Percentiles rank a stretch among this genome's conserved stretches.
These are phyloP conservation scores for Stenurella melanura DNA, from an alignment of 2,888 invertebrate genomes.

Conservation along the genomic window DNA sequence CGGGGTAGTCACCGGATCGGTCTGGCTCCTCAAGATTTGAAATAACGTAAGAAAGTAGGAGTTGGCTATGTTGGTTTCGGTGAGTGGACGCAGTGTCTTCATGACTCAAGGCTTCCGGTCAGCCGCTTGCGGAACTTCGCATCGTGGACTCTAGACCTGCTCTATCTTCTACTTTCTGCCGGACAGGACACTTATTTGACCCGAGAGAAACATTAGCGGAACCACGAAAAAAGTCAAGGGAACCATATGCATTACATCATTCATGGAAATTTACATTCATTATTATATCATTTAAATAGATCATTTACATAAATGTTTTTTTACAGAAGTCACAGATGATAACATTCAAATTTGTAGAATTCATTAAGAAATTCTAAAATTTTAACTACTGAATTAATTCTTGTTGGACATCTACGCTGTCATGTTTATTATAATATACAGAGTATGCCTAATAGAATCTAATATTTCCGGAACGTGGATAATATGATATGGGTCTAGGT, in stretches of 20 bases:
- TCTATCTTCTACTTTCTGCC: constrained; percentile 37
- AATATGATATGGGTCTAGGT: no score
- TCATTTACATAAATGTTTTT: constrained; percentile 14
- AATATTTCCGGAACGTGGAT: no score
- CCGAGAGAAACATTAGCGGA: constrained; percentile 50
- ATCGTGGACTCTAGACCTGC: constrained; percentile 38
- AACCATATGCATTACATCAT: constrained; percentile 34
- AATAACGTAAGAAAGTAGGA: constrained; percentile 30
- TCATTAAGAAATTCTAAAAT: background rate
- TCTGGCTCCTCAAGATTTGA: constrained; percentile 27
- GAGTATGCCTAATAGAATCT: no score
- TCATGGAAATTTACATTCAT: constrained; percentile 21
- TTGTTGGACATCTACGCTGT: no score
- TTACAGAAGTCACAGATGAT: constrained; percentile 19
- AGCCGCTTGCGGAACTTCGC: constrained; percentile 40
- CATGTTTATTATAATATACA: no score
- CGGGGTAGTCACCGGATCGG: constrained; percentile 28
- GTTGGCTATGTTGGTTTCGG: constrained; percentile 29
- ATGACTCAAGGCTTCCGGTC: constrained; percentile 42
- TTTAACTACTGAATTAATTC: background rate
- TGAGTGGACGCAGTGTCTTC: constrained; percentile 36
- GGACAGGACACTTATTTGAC: constrained; percentile 42
- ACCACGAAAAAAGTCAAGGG: constrained; percentile 44
- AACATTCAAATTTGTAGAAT: constrained; percentile 13
- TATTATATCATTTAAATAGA: constrained; percentile 34